These are phyloP conservation scores for Toxostoma redivivum DNA, from an alignment of 2,113 vertebrate genomes.

Conservation along the genomic window DNA sequence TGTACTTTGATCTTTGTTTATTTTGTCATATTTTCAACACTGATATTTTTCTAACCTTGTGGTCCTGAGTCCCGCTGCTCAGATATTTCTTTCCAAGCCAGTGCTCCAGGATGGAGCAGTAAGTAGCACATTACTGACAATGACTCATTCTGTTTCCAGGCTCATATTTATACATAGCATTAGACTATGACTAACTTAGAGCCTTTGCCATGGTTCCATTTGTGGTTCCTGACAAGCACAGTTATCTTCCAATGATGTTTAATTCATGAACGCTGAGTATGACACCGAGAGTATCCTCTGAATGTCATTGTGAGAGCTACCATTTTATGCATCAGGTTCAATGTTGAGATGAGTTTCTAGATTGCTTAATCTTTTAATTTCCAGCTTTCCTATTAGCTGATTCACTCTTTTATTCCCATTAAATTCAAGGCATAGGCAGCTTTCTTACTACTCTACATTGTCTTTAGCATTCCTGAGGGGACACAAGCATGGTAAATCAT, in stretches of 20 bases:
- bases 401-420: not conserved
- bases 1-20: not conserved
- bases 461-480: not conserved
- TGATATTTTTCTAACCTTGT: not conserved
- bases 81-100: not conserved
- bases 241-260: conserved; percentile 2
- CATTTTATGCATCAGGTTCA: not conserved
- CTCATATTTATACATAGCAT: not conserved
- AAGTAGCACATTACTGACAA: not conserved
- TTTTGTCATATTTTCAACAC: not conserved
- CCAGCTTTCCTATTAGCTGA: not conserved
- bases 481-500: not conserved
- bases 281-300: not conserved
- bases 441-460: not conserved
- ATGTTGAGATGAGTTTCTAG: not conserved
- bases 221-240: not conserved
- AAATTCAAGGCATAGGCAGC: not conserved
- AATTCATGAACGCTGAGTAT: not conserved
- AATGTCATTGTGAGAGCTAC: not conserved
- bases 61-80: not conserved
- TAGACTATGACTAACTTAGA: not conserved
- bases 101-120: not conserved
- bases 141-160: not conserved
- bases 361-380: not conserved
- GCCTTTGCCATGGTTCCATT: not conserved